Conservation (phyloP, 2,797 vertebrate genomes). For the Argentina silus region DNA sequence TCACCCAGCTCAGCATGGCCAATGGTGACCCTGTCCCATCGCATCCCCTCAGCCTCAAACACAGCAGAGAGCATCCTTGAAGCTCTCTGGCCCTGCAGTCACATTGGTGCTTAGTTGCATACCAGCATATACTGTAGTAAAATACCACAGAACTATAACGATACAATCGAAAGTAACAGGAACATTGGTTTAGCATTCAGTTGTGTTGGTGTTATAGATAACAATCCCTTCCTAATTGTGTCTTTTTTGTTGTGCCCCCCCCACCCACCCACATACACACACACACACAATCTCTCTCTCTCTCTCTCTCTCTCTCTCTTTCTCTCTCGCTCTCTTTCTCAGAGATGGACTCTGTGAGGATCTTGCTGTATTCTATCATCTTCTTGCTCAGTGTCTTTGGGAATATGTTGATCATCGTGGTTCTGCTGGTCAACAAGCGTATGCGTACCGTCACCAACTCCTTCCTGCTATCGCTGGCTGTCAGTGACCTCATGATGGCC, state of each 20-base stretch:
- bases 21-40: conserved; percentile 56
- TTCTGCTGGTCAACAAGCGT: conserved; percentile 80
- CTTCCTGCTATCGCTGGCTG: conserved; percentile 84
- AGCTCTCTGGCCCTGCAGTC: conserved; percentile 31
- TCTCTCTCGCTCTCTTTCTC: conserved; percentile 18
- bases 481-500: conserved; percentile 85
- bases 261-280: not conserved
- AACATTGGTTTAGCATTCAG: conserved; percentile 20
- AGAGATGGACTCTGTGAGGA: conserved; percentile 77
- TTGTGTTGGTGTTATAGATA: not conserved
- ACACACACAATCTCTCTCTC: not conserved
- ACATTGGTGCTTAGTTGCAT: conserved; percentile 35
- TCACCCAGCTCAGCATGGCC: conserved; percentile 45
- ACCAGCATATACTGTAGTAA: not conserved
- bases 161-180: conserved; percentile 18
- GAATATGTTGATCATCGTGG: conserved; percentile 79
- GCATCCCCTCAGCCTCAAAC: conserved; percentile 42
- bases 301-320: not conserved
- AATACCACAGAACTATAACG: not conserved
- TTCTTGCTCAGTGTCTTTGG: conserved; percentile 87
- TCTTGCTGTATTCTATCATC: conserved; percentile 86
- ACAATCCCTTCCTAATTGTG: conserved; percentile 13
- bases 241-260: conserved; percentile 33
- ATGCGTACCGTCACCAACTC: conserved; percentile 85
- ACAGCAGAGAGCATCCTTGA: conserved; percentile 54